Base-by-base conservation (phyloP, 2,113 vertebrate species). In the Anser brachyrhynchus region DNA sequence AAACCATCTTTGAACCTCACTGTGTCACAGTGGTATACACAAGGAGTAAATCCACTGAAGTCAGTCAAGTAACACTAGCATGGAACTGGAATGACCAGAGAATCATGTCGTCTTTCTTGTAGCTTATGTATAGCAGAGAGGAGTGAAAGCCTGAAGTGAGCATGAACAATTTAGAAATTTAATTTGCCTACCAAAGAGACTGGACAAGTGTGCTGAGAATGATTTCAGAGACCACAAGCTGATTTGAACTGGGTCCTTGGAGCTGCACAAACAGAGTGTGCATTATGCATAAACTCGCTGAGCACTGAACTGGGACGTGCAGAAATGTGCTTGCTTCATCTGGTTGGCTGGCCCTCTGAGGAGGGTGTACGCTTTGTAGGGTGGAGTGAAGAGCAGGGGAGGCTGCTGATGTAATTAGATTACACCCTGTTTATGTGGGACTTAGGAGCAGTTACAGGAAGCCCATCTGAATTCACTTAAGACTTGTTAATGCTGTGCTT, bases 141-240 rank as follows among this genome's bases (percentile, higher is more conserved):
- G 69, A 77, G 43, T 39, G 65, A 86, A 96, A 94, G 85, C 76
- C 39, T 66, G 18, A 62, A 87, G 55, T 7, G 28, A 92, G 73
- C 70, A 59, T 52, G 25, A 95, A 95, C 96, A 96, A 96, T 97
- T 97, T 96, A 14, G 37, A 79, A 91, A 86, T 85, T 84, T 39
- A 91, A 97, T 97, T 92, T 91, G 70, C 62, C 65, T 92, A 62
- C 65, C 14, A 64, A 94, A 73, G 84, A 81, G 84, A 26, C 80
- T 90, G 78, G 58, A 39, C 66, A 54, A 93, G 54, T 58, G 64
- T 64, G 13, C 4, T 54, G 75, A 84, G 80, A 96, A 82, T 95
- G 85, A 77, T 94, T 89, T 93, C 4, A 1, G 52, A 86, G 55
- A 91, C 95, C 80, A 59, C 95, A 95, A 95, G 96, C 92, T 77